Evolutionary conservation across 2,113 vertebrate genomes (phyloP).

Genomic region (Gasterosteus aculeatus): DNA sequence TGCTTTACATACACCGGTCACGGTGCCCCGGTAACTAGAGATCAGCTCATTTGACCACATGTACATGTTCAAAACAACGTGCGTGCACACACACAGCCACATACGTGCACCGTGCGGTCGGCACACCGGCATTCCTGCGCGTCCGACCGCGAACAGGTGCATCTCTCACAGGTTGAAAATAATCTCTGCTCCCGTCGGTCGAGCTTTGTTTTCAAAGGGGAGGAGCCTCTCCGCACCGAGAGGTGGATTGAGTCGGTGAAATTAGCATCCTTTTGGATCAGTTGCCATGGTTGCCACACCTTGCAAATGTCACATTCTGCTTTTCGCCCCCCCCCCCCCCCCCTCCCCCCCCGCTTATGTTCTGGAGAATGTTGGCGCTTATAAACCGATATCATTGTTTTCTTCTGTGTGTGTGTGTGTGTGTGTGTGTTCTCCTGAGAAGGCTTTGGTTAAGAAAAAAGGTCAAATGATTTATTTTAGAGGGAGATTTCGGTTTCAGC

Average conservation of each 20-base stretch:
- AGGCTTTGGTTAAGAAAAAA: conserved; percentile 35
- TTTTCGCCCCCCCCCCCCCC: no score
- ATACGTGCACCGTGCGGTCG: neutral
- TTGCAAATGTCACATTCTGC: conserved; percentile 70
- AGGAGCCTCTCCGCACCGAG: conserved; percentile 22
- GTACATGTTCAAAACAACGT: neutral
- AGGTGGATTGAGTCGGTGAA: conserved; percentile 57
- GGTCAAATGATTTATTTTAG: conserved; percentile 54
- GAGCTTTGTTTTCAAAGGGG: conserved; percentile 18
- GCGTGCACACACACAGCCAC: neutral
- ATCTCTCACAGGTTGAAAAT: conserved; percentile 57
- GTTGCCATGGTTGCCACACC: conserved; percentile 70
- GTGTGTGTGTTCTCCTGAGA: conserved; percentile 14
- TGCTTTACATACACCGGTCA: conserved; percentile 13
- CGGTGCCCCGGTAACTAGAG: conserved; percentile 23
- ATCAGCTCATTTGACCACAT: conserved; percentile 23
- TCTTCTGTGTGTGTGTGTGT: conserved; percentile 5
- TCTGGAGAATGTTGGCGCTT: conserved; percentile 42
- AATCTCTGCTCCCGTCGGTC: conserved; percentile 16
- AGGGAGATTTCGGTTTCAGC: conserved; percentile 54
- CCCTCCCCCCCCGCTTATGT: conserved; percentile 38
- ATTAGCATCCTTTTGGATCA: conserved; percentile 65
- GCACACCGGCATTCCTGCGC: conserved; percentile 33
- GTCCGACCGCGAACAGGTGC: conserved; percentile 52
- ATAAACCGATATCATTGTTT: conserved; percentile 54